A percentile compares a stretch with the other conserved stretches of the same genome.
phyloP scores from a whole-genome alignment of 2,113 vertebrate species.

The Daubentonia madagascariensis region DNA sequence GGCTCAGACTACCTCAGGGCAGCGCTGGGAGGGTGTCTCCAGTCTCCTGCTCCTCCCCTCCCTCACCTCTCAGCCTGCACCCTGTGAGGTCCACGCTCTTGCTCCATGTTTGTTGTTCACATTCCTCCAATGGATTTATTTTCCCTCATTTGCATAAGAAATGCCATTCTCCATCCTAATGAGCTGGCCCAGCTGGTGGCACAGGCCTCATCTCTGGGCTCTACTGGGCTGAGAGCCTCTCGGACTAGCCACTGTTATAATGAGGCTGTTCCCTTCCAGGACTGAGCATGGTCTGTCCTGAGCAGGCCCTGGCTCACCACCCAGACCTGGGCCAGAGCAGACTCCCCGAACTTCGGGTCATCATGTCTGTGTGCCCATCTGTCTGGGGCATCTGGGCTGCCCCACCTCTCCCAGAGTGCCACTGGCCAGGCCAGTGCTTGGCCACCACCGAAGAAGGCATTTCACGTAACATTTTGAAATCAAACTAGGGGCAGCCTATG shows the following conservation, averaged over 20 bases:
- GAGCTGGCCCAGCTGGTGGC: slow-evolving; percentile 50
- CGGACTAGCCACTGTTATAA: slow-evolving; percentile 67
- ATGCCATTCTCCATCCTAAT: slow-evolving; percentile 31
- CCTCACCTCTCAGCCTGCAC: background rate
- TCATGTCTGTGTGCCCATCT: background rate
- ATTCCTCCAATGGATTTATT: slow-evolving; percentile 51
- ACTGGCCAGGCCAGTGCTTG: background rate
- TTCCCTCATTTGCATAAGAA: slow-evolving; percentile 67
- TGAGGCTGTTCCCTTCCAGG: slow-evolving; percentile 66
- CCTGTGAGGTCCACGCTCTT: background rate
- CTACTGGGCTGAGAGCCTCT: slow-evolving; percentile 56
- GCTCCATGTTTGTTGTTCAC: slow-evolving; percentile 30
- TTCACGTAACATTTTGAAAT: background rate
- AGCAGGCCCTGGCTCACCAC: slow-evolving; percentile 5
- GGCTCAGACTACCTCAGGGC: background rate
- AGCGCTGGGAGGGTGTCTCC: background rate
- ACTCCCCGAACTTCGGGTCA: background rate
- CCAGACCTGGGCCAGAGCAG: background rate
- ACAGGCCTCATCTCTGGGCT: slow-evolving; percentile 10
- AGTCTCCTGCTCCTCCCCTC: too few relatives aligned
- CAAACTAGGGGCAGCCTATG: background rate
- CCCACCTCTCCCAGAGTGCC: background rate
- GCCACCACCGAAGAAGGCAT: background rate
- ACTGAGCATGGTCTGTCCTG: slow-evolving; percentile 20
- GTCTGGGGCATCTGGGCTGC: background rate